Evolutionary conservation across 2,797 vertebrate genomes (phyloP).

Genomic region (Takifugu ocellatus): DNA sequence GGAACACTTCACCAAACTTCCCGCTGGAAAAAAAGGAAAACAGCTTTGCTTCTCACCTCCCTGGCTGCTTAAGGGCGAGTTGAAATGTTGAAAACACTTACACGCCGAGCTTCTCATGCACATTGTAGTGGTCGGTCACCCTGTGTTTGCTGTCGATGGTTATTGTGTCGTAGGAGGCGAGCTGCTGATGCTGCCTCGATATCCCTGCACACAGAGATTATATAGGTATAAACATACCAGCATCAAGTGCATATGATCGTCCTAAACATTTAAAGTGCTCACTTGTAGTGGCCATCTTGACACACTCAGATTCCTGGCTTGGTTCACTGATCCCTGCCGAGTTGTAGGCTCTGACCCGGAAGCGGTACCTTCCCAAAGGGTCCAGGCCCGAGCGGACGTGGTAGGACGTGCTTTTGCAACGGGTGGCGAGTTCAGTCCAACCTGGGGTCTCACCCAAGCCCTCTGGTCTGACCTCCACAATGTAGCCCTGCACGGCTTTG

Average conservation of each 20-base stretch:
- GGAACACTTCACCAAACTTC: conserved; percentile 82
- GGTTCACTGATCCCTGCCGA: conserved; percentile 71
- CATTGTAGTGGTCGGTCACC: conserved; percentile 73
- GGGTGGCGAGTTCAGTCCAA: conserved; percentile 67
- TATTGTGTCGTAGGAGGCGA: conserved; percentile 47
- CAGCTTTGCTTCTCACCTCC: not conserved
- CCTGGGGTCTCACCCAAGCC: conserved; percentile 11
- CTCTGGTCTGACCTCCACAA: conserved; percentile 64
- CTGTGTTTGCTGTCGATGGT: conserved; percentile 70
- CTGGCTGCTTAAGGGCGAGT: not conserved
- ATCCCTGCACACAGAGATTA: conserved; percentile 32
- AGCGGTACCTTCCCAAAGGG: conserved; percentile 65
- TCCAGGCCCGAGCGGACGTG: conserved; percentile 66
- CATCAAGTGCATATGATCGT: not conserved
- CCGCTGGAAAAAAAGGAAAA: conserved; percentile 66
- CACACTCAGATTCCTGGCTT: conserved; percentile 65
- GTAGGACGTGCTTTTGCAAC: conserved; percentile 73
- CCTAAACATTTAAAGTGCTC: conserved; percentile 16
- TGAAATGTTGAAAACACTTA: conserved; percentile 47
- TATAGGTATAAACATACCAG: not conserved
- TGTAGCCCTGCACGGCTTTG: conserved; percentile 73
- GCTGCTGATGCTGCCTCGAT: conserved; percentile 32
- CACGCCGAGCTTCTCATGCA: conserved; percentile 85
- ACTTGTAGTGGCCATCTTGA: conserved; percentile 70
- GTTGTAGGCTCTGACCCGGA: conserved; percentile 78